phyloP scores from a whole-genome alignment of 1,140 invertebrate species.

The Danaus melanippus region DNA sequence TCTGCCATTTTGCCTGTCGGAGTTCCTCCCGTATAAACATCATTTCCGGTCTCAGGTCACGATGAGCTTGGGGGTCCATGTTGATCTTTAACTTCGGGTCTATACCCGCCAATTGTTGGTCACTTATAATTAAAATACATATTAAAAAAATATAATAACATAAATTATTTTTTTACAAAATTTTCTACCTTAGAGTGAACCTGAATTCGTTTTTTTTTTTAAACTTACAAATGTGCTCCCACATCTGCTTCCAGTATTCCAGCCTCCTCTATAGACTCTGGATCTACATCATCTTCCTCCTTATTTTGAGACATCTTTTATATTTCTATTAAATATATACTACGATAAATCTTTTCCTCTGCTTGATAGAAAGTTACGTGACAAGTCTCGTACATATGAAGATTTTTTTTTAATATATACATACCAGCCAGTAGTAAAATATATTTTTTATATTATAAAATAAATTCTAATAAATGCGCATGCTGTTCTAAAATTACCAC shows the following conservation, averaged over 20 bases:
- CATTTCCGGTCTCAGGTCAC: conserved; percentile 53
- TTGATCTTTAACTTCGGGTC: conserved; percentile 45
- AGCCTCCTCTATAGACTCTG: conserved; percentile 48
- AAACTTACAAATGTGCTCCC: conserved; percentile 53
- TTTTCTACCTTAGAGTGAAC: not conserved
- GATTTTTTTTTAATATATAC: no score
- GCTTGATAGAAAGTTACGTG: no score
- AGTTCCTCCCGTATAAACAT: conserved; percentile 58
- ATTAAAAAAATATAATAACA: no score
- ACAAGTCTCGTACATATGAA: no score
- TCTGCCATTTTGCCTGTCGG: conserved; percentile 51
- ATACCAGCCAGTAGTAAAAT: no score
- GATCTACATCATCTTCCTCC: conserved; percentile 29
- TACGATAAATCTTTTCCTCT: no score
- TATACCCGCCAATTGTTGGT: conserved; percentile 45
- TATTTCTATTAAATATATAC: not conserved
- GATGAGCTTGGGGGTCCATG: conserved; percentile 50
- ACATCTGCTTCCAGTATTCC: conserved; percentile 58
- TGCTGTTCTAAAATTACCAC: no score
- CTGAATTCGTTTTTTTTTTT: not conserved
- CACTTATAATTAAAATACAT: conserved; percentile 18
- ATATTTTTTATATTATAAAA: no score
- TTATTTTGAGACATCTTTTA: conserved; percentile 30
- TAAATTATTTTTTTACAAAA: no score
- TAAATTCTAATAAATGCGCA: no score